A percentile compares a stretch with the other conserved stretches of the same genome.
These are phyloP conservation scores for Theretra japonica DNA, from an alignment of 2,888 invertebrate genomes.

Conservation along the genomic window DNA sequence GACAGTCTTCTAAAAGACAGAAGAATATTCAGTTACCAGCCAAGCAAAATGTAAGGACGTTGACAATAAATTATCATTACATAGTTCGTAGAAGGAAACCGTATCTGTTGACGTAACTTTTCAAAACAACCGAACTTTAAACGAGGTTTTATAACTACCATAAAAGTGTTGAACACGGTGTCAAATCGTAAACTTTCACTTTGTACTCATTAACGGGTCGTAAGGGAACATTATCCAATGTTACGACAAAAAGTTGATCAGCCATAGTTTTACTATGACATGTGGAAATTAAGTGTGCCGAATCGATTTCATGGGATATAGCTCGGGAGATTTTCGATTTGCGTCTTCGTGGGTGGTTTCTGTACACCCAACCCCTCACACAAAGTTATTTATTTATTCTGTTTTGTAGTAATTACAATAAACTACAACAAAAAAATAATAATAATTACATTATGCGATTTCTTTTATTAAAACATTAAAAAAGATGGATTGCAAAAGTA, in stretches of 20 bases:
- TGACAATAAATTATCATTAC: conserved; percentile 7
- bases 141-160: conserved; percentile 61
- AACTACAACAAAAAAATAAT: no score
- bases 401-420: no score
- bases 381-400: no score
- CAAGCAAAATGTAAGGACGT: no score
- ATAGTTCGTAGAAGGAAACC: background rate
- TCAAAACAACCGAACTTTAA: conserved; percentile 35
- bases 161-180: conserved; percentile 62
- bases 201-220: conserved; percentile 69
- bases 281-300: no score
- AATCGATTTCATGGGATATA: background rate
- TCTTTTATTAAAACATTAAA: no score
- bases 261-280: background rate
- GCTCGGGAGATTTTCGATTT: no score
- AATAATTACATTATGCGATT: no score
- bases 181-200: conserved; percentile 75
- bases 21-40: background rate
- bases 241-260: conserved; percentile 24
- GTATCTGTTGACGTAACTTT: conserved; percentile 27
- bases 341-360: no score
- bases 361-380: no score
- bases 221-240: conserved; percentile 29
- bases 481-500: no score
- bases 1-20: background rate